A percentile compares a stretch with the other conserved stretches of the same genome.
Evolutionary conservation across 2,113 vertebrate genomes (phyloP).

Genomic region (Alaudala cheleensis): DNA sequence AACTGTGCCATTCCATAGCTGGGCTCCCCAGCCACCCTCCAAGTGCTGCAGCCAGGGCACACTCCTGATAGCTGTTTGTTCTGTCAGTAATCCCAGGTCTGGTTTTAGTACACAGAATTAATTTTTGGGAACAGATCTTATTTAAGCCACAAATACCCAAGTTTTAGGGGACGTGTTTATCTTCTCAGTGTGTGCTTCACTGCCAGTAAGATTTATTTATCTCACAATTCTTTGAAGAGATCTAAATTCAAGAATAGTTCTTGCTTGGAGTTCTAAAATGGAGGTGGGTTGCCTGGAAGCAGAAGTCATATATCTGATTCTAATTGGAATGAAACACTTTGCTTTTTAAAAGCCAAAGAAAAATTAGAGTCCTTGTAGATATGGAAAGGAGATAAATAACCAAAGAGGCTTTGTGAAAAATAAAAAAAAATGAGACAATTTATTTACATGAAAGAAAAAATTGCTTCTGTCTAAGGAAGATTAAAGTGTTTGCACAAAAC

Average conservation of each 20-base stretch:
- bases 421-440: neutral
- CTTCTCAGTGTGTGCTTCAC: neutral
- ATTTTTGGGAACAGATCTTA: neutral
- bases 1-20: fast-evolving
- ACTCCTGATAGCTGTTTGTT: neutral
- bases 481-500: neutral
- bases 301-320: neutral
- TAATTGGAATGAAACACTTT: neutral
- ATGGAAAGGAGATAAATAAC: neutral
- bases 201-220: neutral
- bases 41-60: neutral
- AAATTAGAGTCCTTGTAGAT: neutral
- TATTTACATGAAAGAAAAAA: neutral
- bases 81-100: neutral
- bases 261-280: neutral
- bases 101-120: neutral
- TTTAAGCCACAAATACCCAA: neutral
- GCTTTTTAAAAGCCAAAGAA: neutral
- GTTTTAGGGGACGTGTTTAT: neutral
- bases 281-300: neutral
- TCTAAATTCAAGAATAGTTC: neutral
- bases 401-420: neutral
- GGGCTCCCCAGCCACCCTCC: neutral
- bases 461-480: neutral
- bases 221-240: neutral